Conservation (phyloP, 2,888 invertebrate species). For the Drosophila sordidula region DNA sequence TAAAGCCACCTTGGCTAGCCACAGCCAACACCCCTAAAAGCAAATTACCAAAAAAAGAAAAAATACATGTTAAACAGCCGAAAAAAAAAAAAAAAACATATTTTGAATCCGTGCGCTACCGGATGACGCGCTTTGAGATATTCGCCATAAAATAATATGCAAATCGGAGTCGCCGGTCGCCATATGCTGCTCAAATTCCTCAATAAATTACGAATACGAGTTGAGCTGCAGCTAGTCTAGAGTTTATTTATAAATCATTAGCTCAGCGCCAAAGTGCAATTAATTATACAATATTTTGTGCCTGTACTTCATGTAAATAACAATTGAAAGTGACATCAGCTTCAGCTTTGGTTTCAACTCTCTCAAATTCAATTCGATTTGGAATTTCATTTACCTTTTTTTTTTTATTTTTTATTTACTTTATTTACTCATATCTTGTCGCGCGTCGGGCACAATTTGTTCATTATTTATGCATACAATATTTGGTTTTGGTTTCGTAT, state of each 20-base stretch:
- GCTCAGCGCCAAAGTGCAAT: slow-evolving; percentile 51
- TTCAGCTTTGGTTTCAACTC: slow-evolving; percentile 13
- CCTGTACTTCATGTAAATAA: slow-evolving; percentile 26
- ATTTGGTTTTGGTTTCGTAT: slow-evolving; percentile 28
- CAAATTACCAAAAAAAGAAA: slow-evolving; percentile 20
- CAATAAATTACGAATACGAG: slow-evolving; percentile 15
- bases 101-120: slow-evolving; percentile 33
- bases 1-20: slow-evolving; percentile 28
- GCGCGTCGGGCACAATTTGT: slow-evolving; percentile 29
- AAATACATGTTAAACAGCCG: slow-evolving; percentile 26
- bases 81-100: not conserved
- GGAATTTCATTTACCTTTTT: not conserved
- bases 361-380: slow-evolving; percentile 15
- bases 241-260: slow-evolving; percentile 69
- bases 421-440: slow-evolving; percentile 23
- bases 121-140: slow-evolving; percentile 47
- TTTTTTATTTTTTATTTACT: slow-evolving; percentile 1
- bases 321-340: slow-evolving; percentile 71
- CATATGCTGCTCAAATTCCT: slow-evolving; percentile 44
- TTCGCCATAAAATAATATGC: slow-evolving; percentile 54
- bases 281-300: slow-evolving; percentile 28
- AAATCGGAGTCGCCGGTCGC: slow-evolving; percentile 46
- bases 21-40: slow-evolving; percentile 20
- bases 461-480: slow-evolving; percentile 26
- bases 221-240: slow-evolving; percentile 32